A percentile compares a stretch with the other conserved stretches of the same genome.
These are phyloP conservation scores for Ctenomys sociabilis DNA, from an alignment of 2,113 vertebrate genomes.

Conservation along the genomic window DNA sequence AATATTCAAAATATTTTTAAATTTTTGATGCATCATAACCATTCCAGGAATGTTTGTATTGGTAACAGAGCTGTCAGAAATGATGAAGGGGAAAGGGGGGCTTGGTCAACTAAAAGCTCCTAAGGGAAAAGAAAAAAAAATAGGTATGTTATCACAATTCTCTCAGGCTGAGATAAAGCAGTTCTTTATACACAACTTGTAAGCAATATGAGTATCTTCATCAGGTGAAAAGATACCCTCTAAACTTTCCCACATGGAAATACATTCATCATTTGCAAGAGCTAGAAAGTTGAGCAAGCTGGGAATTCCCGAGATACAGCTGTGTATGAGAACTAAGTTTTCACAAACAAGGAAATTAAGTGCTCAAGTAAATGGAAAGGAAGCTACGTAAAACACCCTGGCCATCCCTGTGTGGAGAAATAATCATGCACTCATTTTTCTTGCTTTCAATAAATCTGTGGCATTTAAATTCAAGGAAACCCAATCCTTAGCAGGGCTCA, in stretches of 20 bases:
- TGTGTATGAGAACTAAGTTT: constrained; percentile 16
- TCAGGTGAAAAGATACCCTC: not conserved
- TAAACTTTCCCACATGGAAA: not conserved
- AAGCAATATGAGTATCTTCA: constrained; percentile 19
- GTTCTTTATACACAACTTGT: constrained; percentile 37
- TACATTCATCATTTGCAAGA: not conserved
- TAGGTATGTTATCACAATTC: not conserved
- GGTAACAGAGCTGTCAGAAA: constrained; percentile 41
- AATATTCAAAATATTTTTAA: constrained; percentile 48
- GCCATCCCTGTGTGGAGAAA: not conserved
- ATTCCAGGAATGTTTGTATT: constrained; percentile 20
- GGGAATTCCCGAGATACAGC: not conserved
- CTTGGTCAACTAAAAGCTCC: constrained; percentile 22
- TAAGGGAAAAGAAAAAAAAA: not conserved
- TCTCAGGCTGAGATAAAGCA: constrained; percentile 51
- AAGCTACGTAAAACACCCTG: not conserved
- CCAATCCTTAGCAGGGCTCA: not conserved
- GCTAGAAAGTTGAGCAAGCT: not conserved
- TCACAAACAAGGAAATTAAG: not conserved
- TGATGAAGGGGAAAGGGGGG: constrained; percentile 43
- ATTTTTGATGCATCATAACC: constrained; percentile 17
- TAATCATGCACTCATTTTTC: constrained; percentile 9
- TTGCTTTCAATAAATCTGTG: not conserved
- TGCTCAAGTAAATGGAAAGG: not conserved
- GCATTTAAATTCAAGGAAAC: constrained; percentile 28